These are phyloP conservation scores for Brachionichthys hirsutus DNA, from an alignment of 2,113 vertebrate genomes.

Conservation along the genomic window DNA sequence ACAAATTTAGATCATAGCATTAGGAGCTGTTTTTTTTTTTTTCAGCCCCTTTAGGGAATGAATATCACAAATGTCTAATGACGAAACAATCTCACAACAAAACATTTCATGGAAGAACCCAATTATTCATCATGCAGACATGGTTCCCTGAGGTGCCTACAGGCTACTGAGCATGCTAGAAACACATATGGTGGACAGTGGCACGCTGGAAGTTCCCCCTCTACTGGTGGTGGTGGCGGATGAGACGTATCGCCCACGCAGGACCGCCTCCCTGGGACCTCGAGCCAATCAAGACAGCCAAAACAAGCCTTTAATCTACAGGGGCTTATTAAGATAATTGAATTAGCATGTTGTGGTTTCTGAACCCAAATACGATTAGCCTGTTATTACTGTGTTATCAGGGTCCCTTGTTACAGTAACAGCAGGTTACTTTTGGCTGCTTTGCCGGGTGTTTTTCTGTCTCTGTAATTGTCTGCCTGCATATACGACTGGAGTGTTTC, in stretches of 20 bases:
- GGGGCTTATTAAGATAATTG: conserved; percentile 79
- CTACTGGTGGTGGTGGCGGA: conserved; percentile 39
- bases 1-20: neutral
- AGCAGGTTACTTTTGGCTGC: conserved; percentile 76
- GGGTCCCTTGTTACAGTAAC: conserved; percentile 76
- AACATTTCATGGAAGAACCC: neutral
- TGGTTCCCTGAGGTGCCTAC: too few relatives aligned
- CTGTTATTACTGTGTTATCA: conserved; percentile 78
- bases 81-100: neutral
- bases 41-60: too few relatives aligned
- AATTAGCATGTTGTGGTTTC: conserved; percentile 79
- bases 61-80: neutral
- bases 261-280: conserved; percentile 66
- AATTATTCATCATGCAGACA: neutral
- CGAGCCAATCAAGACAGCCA: conserved; percentile 69
- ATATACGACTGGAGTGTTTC: conserved; percentile 13
- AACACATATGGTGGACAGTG: neutral
- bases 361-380: conserved; percentile 80
- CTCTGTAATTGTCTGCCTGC: conserved; percentile 19
- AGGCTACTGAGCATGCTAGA: neutral
- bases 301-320: conserved; percentile 76
- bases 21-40: neutral
- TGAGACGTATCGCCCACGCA: conserved; percentile 51
- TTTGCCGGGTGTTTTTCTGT: conserved; percentile 44
- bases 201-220: conserved; percentile 45